These are phyloP conservation scores for Tolmerus cingulatus DNA, from an alignment of 2,888 invertebrate genomes.

Conservation along the genomic window DNA sequence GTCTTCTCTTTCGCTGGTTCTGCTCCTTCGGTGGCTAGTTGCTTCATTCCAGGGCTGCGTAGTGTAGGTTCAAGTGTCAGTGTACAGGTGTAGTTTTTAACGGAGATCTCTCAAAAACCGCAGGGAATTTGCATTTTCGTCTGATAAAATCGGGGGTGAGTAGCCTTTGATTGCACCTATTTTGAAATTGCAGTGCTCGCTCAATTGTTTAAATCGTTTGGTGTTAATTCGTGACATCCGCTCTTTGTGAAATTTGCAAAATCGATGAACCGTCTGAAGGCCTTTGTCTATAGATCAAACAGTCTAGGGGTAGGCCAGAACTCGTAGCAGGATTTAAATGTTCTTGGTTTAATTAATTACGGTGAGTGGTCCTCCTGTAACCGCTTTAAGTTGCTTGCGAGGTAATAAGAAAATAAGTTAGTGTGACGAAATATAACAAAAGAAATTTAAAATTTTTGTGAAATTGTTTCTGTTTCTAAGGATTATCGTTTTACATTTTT, in stretches of 20 bases:
- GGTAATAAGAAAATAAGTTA: neutral
- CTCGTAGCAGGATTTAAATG: neutral
- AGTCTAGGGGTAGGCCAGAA: neutral
- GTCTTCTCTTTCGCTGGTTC: neutral
- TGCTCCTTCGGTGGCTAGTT: neutral
- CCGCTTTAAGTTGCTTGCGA: neutral
- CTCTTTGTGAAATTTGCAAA: neutral
- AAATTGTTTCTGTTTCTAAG: neutral
- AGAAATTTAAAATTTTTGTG: neutral
- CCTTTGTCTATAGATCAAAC: neutral
- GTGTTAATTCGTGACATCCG: neutral
- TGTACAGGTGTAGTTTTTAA: neutral
- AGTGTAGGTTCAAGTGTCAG: neutral
- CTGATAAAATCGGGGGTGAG: neutral
- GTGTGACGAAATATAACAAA: neutral
- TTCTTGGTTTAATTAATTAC: neutral
- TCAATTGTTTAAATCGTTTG: neutral
- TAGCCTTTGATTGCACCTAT: neutral
- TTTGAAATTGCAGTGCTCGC: neutral
- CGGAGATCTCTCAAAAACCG: neutral
- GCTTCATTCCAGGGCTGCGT: neutral
- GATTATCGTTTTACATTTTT: neutral
- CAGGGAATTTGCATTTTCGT: neutral
- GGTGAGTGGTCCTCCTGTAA: neutral
- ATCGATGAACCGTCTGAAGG: constrained; percentile 6